Percentiles rank a stretch among this genome's conserved stretches.
phyloP scores from a whole-genome alignment of 2,113 vertebrate species.

The Tretioscincus oriximinensis region DNA sequence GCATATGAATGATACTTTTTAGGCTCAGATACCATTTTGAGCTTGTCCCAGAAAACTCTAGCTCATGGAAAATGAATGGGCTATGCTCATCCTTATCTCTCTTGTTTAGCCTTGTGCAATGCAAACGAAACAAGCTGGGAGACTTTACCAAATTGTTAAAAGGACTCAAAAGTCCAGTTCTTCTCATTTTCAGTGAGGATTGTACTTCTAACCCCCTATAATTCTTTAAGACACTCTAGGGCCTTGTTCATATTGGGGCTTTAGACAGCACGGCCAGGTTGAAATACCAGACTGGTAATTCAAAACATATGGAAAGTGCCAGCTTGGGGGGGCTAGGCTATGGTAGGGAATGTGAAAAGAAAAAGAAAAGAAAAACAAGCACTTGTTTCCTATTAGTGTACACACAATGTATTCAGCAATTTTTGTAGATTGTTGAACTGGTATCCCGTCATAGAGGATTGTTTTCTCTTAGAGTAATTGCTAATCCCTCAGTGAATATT shows the following conservation, averaged over 20 bases:
- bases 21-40: neutral
- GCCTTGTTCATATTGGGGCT: too few species aligned
- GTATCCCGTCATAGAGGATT: neutral
- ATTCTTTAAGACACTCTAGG: neutral
- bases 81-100: neutral
- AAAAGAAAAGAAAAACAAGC: neutral
- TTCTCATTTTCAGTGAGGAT: neutral
- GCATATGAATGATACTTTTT: neutral
- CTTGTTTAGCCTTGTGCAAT: slow-evolving; percentile 17
- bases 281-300: too few species aligned
- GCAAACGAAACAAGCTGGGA: slow-evolving; percentile 14
- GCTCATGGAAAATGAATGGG: neutral
- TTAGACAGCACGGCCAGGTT: too few species aligned
- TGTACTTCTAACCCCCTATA: neutral
- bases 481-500: neutral
- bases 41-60: neutral
- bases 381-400: slow-evolving; percentile 11
- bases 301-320: too few species aligned
- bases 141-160: slow-evolving; percentile 17
- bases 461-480: neutral
- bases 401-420: slow-evolving; percentile 19
- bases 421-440: slow-evolving; percentile 11
- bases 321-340: too few species aligned
- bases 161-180: neutral
- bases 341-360: neutral